Evolutionary conservation across 2,888 invertebrate genomes (phyloP), one percentile per base, ranked within the genome.

Genomic region (Dioctria linearis): DNA sequence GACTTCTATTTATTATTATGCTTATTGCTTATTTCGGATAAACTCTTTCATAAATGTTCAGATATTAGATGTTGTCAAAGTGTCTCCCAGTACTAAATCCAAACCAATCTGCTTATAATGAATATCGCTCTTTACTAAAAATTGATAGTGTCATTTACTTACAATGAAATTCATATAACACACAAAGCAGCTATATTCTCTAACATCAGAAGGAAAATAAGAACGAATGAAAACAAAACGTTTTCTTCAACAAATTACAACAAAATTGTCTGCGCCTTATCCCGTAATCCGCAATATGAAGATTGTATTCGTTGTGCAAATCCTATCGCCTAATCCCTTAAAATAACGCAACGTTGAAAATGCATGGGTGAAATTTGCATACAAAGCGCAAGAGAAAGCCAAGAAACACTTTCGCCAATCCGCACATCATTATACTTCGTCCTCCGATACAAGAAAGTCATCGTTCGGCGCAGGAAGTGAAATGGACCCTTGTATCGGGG

Each of bases 391-490:
- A 63, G 49, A 76, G 76, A 63, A 63, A 76, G 76, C 76, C 63
- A 75, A 76, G 63, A 57, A 76, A 76, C 76, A 76, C 76, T 76
- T 76, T 63, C 63, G 61, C 76, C 76, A 61, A 76, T 76, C 76
- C 76, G 76, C 76, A 76, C 76, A 76, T 76, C 76, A 76, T 76
- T 76, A 25, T 25, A 76, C 76, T 76, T 51, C 37, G 37, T 61
- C 51, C 76, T 63, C 76, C 63, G 61, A 63, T 76, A 63, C 76
- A 76, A 76, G 76, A 76, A 76, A 76, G 76, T 76, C 63, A 76
- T 76, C 61, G 63, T 76, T 76, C 63, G 76, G 49, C 76, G 63
- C 76, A 76, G 63, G 63, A 63, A 63, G 73, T 61, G 42, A 49
- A 76, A 76, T 76, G 76, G 76, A 76, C 76, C 76, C 63, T 51